Evolutionary conservation across 1,140 invertebrate species (phyloP).

Genomic region (roundworm (Caenorhabditis elegans)): WBcel235 BX284604.4:16424501-16425000

Average conservation of each 20-base stretch:
- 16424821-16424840: conserved; percentile 70
- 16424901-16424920: conserved; percentile 72
- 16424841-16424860: conserved; percentile 39
- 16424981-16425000: no score
- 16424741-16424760: background rate
- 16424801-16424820: conserved; percentile 74
- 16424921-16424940: conserved; percentile 80
- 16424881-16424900: conserved; percentile 70
- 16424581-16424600: no score
- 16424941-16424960: conserved; percentile 76
- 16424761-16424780: conserved; percentile 73
- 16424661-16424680: background rate
- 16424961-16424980: conserved; percentile 82
- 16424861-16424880: conserved; percentile 67
- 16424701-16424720: conserved; percentile 18
- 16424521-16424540: no score
- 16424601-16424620: no score
- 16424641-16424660: background rate
- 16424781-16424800: conserved; percentile 79
- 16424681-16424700: background rate
- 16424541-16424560: no score
- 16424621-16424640: background rate
- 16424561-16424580: no score
- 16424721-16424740: background rate
- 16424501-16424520: no score